These are phyloP conservation scores for Anodontia alba DNA, from an alignment of 2,888 invertebrate species.

Conservation along the genomic window DNA sequence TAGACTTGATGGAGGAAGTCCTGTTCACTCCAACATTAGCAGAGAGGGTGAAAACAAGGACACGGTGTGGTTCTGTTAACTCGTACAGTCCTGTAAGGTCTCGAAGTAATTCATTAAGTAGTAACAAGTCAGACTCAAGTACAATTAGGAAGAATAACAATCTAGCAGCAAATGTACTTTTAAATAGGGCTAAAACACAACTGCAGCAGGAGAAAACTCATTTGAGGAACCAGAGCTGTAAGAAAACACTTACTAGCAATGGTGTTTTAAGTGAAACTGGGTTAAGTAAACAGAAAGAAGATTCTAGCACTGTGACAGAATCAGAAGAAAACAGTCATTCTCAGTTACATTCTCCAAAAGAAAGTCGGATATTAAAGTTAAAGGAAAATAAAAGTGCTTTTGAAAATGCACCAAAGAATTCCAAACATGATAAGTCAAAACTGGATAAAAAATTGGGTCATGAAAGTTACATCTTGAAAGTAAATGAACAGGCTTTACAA, in stretches of 20 bases:
- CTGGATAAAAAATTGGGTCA: too few relatives aligned
- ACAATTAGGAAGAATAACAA: background rate
- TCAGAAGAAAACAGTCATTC: too few relatives aligned
- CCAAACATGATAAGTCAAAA: too few relatives aligned
- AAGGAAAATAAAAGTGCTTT: too few relatives aligned
- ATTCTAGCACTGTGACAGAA: background rate
- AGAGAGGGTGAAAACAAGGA: conserved; percentile 54
- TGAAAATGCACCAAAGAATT: too few relatives aligned
- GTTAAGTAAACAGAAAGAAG: background rate
- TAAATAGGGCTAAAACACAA: background rate
- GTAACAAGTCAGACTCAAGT: conserved; percentile 26
- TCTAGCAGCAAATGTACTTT: background rate
- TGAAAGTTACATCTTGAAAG: too few relatives aligned
- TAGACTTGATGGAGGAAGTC: background rate
- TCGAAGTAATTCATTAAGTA: conserved; percentile 32
- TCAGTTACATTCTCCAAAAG: too few relatives aligned
- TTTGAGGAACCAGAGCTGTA: background rate
- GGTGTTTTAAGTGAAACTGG: background rate
- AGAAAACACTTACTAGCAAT: background rate
- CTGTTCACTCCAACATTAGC: conserved; percentile 46
- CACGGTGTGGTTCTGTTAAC: conserved; percentile 23
- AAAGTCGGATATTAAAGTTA: too few relatives aligned
- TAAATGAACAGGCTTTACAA: too few relatives aligned
- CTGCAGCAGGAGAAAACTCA: background rate
- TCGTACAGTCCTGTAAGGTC: conserved; percentile 24